These are phyloP conservation scores for Cinclus cinclus DNA, from an alignment of 2,113 vertebrate species.

Conservation along the genomic window DNA sequence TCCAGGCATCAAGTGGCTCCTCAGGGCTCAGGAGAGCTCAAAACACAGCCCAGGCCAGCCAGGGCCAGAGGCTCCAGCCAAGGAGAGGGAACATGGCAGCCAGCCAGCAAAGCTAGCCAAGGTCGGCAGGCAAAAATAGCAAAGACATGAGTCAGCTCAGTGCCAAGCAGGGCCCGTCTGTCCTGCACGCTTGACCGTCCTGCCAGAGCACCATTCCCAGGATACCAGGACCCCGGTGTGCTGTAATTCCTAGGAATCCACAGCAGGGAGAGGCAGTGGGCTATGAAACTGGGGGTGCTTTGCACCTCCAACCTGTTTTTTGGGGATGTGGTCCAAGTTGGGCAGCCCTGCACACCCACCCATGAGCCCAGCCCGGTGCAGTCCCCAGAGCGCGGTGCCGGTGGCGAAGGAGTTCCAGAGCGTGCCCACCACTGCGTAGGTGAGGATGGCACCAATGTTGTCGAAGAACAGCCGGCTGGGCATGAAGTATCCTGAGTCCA, in stretches of 20 bases:
- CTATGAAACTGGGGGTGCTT: background rate
- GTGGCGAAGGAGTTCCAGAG: conserved; percentile 96
- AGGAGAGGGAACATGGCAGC: background rate
- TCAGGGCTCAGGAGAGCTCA: background rate
- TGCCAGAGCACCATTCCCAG: background rate
- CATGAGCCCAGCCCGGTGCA: conserved; percentile 78
- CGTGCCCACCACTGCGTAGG: conserved; percentile 91
- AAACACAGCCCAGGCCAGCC: background rate
- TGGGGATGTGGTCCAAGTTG: background rate
- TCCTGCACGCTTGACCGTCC: background rate
- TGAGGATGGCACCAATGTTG: conserved; percentile 93
- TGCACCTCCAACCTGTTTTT: background rate
- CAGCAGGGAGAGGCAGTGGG: background rate
- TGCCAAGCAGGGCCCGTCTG: background rate
- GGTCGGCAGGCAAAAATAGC: conserved; percentile 5
- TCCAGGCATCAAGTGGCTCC: background rate
- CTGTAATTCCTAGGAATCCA: background rate
- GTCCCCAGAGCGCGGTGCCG: conserved; percentile 86
- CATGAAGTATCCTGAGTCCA: conserved; percentile 97
- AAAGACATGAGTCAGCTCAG: conserved; percentile 35
- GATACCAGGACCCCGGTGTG: background rate
- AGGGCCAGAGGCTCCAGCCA: background rate
- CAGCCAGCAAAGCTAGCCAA: background rate
- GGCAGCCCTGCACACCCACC: conserved; percentile 64
- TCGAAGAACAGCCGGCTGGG: conserved; percentile 94